Evolutionary conservation across 2,797 vertebrate species (phyloP), one percentile per base, ranked within the genome.

Genomic region (Adrianichthys oophorus): DNA sequence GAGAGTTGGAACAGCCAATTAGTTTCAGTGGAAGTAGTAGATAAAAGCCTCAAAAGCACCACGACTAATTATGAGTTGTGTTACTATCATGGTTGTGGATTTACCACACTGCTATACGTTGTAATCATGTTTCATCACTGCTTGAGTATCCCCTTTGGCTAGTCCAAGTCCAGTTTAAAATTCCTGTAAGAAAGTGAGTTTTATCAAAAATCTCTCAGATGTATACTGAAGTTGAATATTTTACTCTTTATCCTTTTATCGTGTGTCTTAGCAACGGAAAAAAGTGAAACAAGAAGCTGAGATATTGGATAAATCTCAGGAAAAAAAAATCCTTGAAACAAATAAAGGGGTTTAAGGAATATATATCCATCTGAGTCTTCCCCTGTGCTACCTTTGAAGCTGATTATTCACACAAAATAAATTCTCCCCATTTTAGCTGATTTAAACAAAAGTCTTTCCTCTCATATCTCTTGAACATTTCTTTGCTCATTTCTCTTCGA

Each of bases 401-500:
- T 13, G 17, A 62, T 72, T 67, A 78, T 85, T 74, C 71, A 79
- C 74, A 49, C 52, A 49, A 60, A 78, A 82, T 85, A 86, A 85
- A 85, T 72, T 65, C 56, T 79, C 63, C 78, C 82, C 71, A 74
- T 77, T 59, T 81, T 70, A 74, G 68, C 52, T 0, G 4, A 40
- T 65, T 50, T 47, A 3, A 47, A 59, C 52, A 72, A 65, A 21
- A 14, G 61, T 55, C 63, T 80, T 65, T 64, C 41, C 37, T 65
- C 70, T 68, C 2, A 13, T 76, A 80, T 84, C 63, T 46, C 72
- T 75, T 82, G 59, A 76, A 82, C 70, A 78, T 80, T 84, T 82
- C 76, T 87, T 78, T 80, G 70, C 63, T 85, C 62, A 76, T 80
- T 87, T 82, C 78, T 26, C 6, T 66, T 57, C 64, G 80, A 85